These are phyloP conservation scores for Eilema griseolum DNA, from an alignment of 2,888 invertebrate genomes.

Conservation along the genomic window DNA sequence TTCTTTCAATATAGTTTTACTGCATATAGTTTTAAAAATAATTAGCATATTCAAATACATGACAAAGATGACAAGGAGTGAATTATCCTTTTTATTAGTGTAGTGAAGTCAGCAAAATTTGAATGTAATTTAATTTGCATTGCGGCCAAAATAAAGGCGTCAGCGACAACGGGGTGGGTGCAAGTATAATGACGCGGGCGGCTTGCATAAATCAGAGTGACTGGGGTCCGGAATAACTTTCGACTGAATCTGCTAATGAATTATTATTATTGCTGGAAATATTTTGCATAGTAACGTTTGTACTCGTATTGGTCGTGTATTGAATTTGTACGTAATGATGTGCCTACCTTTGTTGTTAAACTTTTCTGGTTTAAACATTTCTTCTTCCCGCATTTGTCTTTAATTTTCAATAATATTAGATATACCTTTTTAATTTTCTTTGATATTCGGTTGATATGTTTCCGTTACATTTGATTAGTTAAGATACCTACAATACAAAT, in stretches of 20 bases:
- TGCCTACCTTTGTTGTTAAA: background rate
- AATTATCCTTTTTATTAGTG: constrained; percentile 70
- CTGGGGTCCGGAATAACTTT: constrained; percentile 34
- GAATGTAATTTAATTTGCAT: constrained; percentile 82
- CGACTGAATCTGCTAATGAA: constrained; percentile 50
- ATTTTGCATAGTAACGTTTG: constrained; percentile 13
- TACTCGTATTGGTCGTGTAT: background rate
- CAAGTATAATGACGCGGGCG: constrained; percentile 58
- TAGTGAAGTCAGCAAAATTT: constrained; percentile 77
- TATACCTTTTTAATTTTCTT: too few relatives aligned
- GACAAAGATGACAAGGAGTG: constrained; percentile 68
- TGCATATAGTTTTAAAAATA: background rate
- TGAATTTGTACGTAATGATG: background rate
- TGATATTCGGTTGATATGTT: too few relatives aligned
- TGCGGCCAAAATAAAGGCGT: constrained; percentile 72
- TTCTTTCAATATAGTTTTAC: background rate
- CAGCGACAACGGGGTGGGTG: constrained; percentile 58
- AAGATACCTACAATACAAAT: too few relatives aligned
- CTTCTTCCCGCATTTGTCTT: too few relatives aligned
- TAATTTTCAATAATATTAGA: too few relatives aligned
- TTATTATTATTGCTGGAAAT: constrained; percentile 42
- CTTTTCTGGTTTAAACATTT: background rate
- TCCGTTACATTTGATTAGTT: too few relatives aligned
- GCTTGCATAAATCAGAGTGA: constrained; percentile 59
- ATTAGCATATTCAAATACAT: constrained; percentile 25